Base-by-base conservation (phyloP, 2,113 vertebrate species). In the Rutilus rutilus region DNA sequence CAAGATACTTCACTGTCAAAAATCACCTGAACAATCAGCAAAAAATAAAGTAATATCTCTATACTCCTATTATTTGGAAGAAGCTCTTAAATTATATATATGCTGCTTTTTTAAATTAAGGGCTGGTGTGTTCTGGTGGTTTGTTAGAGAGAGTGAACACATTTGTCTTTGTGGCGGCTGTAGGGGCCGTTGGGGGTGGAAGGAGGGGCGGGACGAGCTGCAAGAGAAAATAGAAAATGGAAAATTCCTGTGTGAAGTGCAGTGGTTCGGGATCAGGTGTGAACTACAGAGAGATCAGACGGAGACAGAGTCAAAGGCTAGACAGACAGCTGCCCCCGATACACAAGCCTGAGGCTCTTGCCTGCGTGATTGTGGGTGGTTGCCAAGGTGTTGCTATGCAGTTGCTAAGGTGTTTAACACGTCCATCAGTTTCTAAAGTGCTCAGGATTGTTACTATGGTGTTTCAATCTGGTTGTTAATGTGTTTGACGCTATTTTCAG, bases 221-320 rank as follows among this genome's bases (percentile, higher is more conserved):
- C 39, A 90, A 92, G 88, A 94, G 92, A 93, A 94, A 94, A 94
- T 94, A 94, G 93, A 94, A 95, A 94, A 94, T 93, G 93, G 93
- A 94, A 95, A 94, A 95, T 94, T 94, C 94, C 94, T 93, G 81
- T 89, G 93, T 94, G 93, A 94, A 95, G 94, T 94, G 93, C 92
- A 91, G 91, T 90, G 90, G 86, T 91, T 90, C 92, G 90, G 93
- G 94, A 94, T 94, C 94, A 95, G 94, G 94, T 94, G 94, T 94
- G 92, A 94, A 92, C 89, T 92, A 90, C 90, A 92, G 90, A 89
- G 91, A 91, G 91, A 93, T 93, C 92, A 93, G 91, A 91, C 90
- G 69, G 86, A 85, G 82, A 81, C 23, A 76, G 81, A 86, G 85
- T 50, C 33, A 82, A 87, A 84, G 87, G 64, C 80, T 84, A 90